phyloP scores from a whole-genome alignment of 2,113 vertebrate species.

The Phrynosoma platyrhinos region DNA sequence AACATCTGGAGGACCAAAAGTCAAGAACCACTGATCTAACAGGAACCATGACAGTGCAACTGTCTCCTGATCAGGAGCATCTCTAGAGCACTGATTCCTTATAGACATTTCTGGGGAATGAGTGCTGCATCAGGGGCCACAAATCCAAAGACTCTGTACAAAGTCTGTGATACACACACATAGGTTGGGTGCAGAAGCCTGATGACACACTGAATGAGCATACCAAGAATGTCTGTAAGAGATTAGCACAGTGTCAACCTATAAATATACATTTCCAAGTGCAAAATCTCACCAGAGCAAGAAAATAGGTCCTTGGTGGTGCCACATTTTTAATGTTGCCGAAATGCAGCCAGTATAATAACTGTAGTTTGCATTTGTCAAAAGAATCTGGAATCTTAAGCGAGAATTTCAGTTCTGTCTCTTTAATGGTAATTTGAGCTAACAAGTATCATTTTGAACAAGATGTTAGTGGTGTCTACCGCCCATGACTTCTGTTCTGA shows the following conservation, averaged over 20 bases:
- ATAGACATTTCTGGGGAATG: not conserved
- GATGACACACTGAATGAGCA: not conserved
- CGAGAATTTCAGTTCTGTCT: conserved; percentile 7
- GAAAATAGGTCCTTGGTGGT: not conserved
- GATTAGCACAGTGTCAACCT: not conserved
- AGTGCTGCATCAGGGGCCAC: not conserved
- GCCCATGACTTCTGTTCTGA: not conserved
- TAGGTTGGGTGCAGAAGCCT: not conserved
- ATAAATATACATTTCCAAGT: not conserved
- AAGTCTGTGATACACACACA: no score
- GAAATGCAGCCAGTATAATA: not conserved
- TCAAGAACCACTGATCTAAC: no score
- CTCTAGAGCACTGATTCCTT: not conserved
- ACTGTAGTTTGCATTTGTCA: not conserved
- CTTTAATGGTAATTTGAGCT: not conserved
- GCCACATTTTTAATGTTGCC: not conserved
- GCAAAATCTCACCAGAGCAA: not conserved
- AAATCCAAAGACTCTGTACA: not conserved
- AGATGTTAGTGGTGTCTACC: not conserved
- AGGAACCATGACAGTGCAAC: no score
- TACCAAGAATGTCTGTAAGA: not conserved
- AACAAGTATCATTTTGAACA: conserved; percentile 16
- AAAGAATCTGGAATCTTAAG: not conserved
- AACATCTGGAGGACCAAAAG: no score
- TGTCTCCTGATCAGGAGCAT: not conserved